These are phyloP conservation scores for Pleuronectes platessa DNA, from an alignment of 2,113 vertebrate species.

Conservation along the genomic window DNA sequence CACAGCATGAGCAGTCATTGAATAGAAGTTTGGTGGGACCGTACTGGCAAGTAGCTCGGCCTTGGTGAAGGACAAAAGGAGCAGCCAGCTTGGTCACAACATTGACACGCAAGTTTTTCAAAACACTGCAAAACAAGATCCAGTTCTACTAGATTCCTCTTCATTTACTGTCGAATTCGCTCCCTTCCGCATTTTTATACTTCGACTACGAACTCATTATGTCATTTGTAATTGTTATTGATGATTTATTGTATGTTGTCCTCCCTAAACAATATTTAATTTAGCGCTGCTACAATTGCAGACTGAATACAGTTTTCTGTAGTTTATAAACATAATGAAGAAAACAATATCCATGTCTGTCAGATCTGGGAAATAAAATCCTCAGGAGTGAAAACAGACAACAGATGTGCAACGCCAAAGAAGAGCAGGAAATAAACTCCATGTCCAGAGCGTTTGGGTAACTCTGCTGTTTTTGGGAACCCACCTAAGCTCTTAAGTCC, in stretches of 20 bases:
- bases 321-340: not conserved
- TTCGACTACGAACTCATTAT: not conserved
- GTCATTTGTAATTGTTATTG: not conserved
- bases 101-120: conserved; percentile 5
- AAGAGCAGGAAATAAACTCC: not conserved
- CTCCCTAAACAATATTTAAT: not conserved
- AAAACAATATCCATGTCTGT: not conserved
- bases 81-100: not conserved
- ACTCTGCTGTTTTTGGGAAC: conserved; percentile 16
- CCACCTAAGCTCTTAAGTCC: conserved; percentile 95
- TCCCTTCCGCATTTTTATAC: not conserved
- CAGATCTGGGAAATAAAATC: not conserved
- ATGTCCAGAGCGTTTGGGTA: conserved; percentile 8
- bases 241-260: not conserved
- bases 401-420: not conserved
- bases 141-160: conserved; percentile 51
- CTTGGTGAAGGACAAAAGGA: too few relatives aligned
- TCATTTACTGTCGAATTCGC: not conserved
- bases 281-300: not conserved
- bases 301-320: not conserved
- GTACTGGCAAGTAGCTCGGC: too few relatives aligned
- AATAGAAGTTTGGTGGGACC: too few relatives aligned
- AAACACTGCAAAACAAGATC: conserved; percentile 21
- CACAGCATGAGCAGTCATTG: too few relatives aligned
- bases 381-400: not conserved